Percentiles rank a stretch among this genome's conserved stretches.
Evolutionary conservation across 2,888 invertebrate species (phyloP).

Genomic region (Malacosoma neustria): DNA sequence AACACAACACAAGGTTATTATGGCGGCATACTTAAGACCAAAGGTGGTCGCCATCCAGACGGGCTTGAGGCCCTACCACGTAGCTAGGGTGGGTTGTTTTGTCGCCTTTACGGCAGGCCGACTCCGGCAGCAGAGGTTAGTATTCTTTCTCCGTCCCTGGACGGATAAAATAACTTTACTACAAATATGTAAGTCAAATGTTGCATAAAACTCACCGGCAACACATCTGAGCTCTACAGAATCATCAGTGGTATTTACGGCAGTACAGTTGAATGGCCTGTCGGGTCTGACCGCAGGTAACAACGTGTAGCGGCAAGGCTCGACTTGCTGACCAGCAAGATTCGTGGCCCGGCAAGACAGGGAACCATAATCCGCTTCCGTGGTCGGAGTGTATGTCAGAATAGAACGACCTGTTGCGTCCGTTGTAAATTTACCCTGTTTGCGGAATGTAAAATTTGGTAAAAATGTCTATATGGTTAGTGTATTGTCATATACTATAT

Average conservation of each 20-base stretch:
- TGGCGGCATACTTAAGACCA: too few relatives aligned
- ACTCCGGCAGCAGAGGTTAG: too few relatives aligned
- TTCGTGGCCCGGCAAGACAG: slow-evolving; percentile 85
- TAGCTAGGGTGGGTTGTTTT: too few relatives aligned
- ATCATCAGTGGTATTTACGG: slow-evolving; percentile 85
- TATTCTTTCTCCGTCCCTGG: too few relatives aligned
- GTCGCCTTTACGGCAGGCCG: too few relatives aligned
- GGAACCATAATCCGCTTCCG: slow-evolving; percentile 85
- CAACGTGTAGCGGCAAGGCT: slow-evolving; percentile 84
- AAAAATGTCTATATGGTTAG: too few relatives aligned
- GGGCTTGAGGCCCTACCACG: too few relatives aligned
- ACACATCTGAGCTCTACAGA: slow-evolving; percentile 83
- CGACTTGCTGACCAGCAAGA: slow-evolving; percentile 80
- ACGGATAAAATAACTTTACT: too few relatives aligned
- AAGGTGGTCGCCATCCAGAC: too few relatives aligned
- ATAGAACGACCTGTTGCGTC: slow-evolving; percentile 76
- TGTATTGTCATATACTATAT: too few relatives aligned
- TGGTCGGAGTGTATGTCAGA: slow-evolving; percentile 83
- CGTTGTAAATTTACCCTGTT: slow-evolving; percentile 71
- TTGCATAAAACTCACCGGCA: slow-evolving; percentile 48
- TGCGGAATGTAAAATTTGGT: too few relatives aligned
- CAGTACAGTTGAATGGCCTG: slow-evolving; percentile 83
- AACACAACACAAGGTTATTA: too few relatives aligned
- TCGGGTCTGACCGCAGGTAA: slow-evolving; percentile 87
- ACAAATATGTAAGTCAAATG: slow-evolving; percentile 1